Conservation (phyloP, 2,888 invertebrate genomes). For the Melinopterus prodromus region DNA sequence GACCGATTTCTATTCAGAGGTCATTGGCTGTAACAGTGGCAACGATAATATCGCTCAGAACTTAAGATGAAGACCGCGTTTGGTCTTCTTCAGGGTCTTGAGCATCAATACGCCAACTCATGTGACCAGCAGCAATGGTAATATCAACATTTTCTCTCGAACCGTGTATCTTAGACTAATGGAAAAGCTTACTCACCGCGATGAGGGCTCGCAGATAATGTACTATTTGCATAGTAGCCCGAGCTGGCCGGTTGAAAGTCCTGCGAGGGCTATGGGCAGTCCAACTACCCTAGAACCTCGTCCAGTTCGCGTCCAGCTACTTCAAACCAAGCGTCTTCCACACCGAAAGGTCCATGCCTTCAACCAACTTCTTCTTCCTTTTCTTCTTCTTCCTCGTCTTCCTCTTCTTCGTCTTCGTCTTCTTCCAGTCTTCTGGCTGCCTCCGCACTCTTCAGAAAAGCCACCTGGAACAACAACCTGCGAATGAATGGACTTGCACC, state of each 20-base stretch:
- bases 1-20: too few species aligned
- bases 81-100: too few species aligned
- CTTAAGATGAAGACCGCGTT: too few species aligned
- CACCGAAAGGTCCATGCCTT: background rate
- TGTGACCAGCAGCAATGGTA: too few species aligned
- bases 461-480: background rate
- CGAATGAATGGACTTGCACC: background rate
- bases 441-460: background rate
- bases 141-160: too few species aligned
- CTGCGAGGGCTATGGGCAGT: conserved; percentile 57
- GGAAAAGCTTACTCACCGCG: conserved; percentile 68
- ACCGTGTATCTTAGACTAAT: too few species aligned
- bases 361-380: background rate
- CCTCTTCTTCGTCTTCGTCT: background rate
- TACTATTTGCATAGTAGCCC: conserved; percentile 83
- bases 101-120: too few species aligned
- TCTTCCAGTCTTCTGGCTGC: background rate
- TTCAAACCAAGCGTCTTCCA: background rate
- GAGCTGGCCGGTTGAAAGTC: conserved; percentile 68
- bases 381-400: background rate
- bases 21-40: too few species aligned
- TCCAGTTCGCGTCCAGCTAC: background rate
- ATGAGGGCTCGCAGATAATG: conserved; percentile 76
- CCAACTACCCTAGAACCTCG: conserved; percentile 53
- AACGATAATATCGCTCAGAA: too few species aligned